Evolutionary conservation across 2,797 vertebrate genomes (phyloP).

Genomic region (Sciurus vulgaris): DNA sequence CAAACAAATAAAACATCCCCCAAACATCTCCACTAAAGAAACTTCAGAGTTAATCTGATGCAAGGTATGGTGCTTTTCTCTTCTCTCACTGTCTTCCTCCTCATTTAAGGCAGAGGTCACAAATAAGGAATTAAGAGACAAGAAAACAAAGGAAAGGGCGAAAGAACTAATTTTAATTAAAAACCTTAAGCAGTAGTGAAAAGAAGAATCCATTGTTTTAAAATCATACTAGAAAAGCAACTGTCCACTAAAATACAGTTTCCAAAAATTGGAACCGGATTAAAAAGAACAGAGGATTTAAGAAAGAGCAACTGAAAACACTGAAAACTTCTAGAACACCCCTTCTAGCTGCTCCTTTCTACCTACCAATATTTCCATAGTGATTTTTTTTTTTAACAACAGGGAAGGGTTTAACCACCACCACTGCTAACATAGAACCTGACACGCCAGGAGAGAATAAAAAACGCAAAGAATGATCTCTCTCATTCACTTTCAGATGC

Average conservation of each 20-base stretch:
- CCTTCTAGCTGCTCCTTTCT: not conserved
- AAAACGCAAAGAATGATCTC: slow-evolving; percentile 45
- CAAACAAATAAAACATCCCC: slow-evolving; percentile 17
- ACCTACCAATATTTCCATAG: not conserved
- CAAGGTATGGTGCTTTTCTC: not conserved
- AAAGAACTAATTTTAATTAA: slow-evolving; percentile 32
- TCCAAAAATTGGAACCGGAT: slow-evolving; percentile 19
- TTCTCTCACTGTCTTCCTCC: not conserved
- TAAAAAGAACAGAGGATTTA: slow-evolving; percentile 19
- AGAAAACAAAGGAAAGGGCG: not conserved
- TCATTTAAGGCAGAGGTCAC: slow-evolving; percentile 14
- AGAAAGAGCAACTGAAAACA: not conserved
- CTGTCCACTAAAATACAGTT: slow-evolving; percentile 10
- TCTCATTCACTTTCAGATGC: slow-evolving; percentile 64
- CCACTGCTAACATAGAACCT: not conserved
- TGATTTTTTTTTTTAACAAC: not conserved
- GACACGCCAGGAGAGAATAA: slow-evolving; percentile 8
- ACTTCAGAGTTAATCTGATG: not conserved
- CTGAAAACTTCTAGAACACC: not conserved
- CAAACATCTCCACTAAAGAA: not conserved
- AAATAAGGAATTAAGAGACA: slow-evolving; percentile 28
- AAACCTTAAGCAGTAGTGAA: not conserved
- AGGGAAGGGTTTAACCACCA: not conserved
- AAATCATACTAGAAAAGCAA: slow-evolving; percentile 28
- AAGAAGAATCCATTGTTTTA: slow-evolving; percentile 1